phyloP scores from a whole-genome alignment of 2,888 invertebrate genomes.

The Laothoe populi region DNA sequence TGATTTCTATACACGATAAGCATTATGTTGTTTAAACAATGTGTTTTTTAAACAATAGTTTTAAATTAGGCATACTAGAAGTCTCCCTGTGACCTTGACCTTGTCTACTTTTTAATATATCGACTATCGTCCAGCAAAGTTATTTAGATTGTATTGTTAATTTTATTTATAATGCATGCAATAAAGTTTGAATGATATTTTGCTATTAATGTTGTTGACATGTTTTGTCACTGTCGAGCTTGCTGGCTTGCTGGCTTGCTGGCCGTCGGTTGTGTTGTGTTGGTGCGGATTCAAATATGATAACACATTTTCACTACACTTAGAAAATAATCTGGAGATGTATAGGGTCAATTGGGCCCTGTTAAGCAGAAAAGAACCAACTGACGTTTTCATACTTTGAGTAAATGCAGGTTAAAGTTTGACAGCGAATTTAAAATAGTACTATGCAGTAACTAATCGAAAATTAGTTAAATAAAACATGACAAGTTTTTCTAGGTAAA shows the following conservation, averaged over 20 bases:
- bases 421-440: too few relatives aligned
- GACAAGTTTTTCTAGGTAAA: too few relatives aligned
- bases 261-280: constrained; percentile 5
- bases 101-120: constrained; percentile 31
- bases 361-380: too few relatives aligned
- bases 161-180: constrained; percentile 77
- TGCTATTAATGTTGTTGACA: constrained; percentile 58
- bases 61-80: constrained; percentile 44
- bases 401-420: too few relatives aligned
- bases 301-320: too few relatives aligned
- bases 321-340: too few relatives aligned
- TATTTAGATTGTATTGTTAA: constrained; percentile 73
- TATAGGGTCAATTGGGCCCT: too few relatives aligned
- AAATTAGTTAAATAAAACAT: too few relatives aligned
- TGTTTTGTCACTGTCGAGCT: constrained; percentile 66
- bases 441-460: too few relatives aligned
- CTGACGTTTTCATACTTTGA: too few relatives aligned
- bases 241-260: too few relatives aligned
- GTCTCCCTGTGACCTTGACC: constrained; percentile 51
- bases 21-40: constrained; percentile 70
- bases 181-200: constrained; percentile 81
- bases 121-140: constrained; percentile 70
- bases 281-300: not conserved
- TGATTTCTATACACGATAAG: constrained; percentile 80
- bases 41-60: constrained; percentile 56